Percentiles rank a stretch among this genome's conserved stretches.
These are phyloP conservation scores for Enteromius mattozi DNA, from an alignment of 2,797 vertebrate genomes.

Conservation along the genomic window DNA sequence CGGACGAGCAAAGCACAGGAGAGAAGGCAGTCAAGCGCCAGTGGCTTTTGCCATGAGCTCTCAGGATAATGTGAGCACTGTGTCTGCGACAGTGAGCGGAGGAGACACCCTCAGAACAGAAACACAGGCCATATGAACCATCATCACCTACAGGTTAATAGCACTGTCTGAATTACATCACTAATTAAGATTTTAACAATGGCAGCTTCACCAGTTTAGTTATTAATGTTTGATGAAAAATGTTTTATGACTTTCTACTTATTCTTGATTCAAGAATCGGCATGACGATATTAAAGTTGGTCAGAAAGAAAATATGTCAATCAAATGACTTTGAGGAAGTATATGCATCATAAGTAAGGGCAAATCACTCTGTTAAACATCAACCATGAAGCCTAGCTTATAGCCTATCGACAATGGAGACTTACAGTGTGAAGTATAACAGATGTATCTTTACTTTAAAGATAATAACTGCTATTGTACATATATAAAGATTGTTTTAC, in stretches of 20 bases:
- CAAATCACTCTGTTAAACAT: constrained; percentile 56
- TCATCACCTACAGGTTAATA: constrained; percentile 27
- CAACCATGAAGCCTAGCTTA: constrained; percentile 29
- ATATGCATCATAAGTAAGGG: neutral
- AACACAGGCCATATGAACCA: constrained; percentile 66
- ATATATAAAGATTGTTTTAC: neutral
- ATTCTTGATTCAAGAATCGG: neutral
- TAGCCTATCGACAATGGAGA: neutral
- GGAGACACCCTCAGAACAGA: constrained; percentile 58
- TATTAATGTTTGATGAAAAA: neutral
- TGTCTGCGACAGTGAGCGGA: constrained; percentile 55
- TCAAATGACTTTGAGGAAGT: constrained; percentile 26
- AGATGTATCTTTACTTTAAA: neutral
- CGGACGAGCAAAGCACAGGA: constrained; percentile 31
- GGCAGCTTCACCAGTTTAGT: neutral
- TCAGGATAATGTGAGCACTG: constrained; percentile 22
- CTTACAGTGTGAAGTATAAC: neutral
- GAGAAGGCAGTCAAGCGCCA: constrained; percentile 29
- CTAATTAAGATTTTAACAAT: neutral
- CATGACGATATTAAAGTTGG: neutral
- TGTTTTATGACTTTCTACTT: neutral
- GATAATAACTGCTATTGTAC: neutral
- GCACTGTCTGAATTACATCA: neutral
- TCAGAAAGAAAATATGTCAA: neutral
- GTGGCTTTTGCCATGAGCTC: constrained; percentile 14